These are phyloP conservation scores for Thyatira batis DNA, from an alignment of 2,888 invertebrate species.

Conservation along the genomic window DNA sequence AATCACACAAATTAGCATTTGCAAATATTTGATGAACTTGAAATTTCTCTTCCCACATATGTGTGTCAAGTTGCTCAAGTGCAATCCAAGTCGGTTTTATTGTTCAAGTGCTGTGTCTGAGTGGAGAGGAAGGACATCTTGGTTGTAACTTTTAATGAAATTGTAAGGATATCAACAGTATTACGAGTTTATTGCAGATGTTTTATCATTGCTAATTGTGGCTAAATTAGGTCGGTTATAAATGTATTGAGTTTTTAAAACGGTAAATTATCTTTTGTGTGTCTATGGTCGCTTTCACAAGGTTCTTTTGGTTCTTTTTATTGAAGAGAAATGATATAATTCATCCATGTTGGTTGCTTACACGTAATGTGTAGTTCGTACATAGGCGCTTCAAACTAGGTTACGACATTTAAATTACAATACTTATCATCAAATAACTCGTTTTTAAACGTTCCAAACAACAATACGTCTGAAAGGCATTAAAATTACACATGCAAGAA, in stretches of 20 bases:
- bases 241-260: conserved; percentile 27
- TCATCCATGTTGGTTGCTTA: background rate
- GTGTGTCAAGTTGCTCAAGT: conserved; percentile 72
- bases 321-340: too few species aligned
- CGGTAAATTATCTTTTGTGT: conserved; percentile 21
- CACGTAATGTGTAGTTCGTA: background rate
- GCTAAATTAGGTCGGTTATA: conserved; percentile 47
- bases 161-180: conserved; percentile 59
- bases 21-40: conserved; percentile 21
- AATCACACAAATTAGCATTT: conserved; percentile 18
- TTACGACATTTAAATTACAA: background rate
- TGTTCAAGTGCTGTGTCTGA: conserved; percentile 57
- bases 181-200: conserved; percentile 48
- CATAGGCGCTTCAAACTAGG: background rate
- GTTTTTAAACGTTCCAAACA: background rate
- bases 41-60: conserved; percentile 48
- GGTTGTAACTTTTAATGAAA: conserved; percentile 61
- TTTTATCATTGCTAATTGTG: conserved; percentile 52
- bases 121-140: conserved; percentile 60
- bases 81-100: conserved; percentile 63
- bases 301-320: background rate
- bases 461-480: background rate
- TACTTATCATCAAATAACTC: background rate
- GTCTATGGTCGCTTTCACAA: background rate
- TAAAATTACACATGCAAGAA: background rate